Evolutionary conservation across 1,140 invertebrate species (phyloP).

Genomic region (Leptopilina boulardi): DNA sequence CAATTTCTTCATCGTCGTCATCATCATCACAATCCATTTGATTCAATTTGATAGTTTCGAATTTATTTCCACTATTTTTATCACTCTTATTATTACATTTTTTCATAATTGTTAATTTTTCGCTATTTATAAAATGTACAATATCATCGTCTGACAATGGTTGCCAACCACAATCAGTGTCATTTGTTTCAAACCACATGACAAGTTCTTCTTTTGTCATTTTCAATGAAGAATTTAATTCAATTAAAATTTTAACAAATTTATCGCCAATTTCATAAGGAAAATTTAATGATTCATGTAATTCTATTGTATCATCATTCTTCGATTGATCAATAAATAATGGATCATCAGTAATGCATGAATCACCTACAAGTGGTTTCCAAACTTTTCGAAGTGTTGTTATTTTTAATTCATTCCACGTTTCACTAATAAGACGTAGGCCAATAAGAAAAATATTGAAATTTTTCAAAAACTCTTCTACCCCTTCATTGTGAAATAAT

Average conservation of each 20-base stretch:
- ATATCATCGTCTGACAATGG: slow-evolving; percentile 8
- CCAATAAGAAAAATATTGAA: not conserved
- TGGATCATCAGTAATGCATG: too few species aligned
- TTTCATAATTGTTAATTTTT: not conserved
- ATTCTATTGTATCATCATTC: not conserved
- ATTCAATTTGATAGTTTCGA: too few species aligned
- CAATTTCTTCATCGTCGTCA: too few species aligned
- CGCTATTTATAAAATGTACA: not conserved
- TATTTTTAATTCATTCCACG: slow-evolving; percentile 27
- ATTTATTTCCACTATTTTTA: not conserved
- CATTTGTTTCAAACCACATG: not conserved
- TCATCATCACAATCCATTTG: too few species aligned
- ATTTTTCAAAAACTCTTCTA: not conserved
- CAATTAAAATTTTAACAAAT: not conserved
- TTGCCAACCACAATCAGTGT: not conserved
- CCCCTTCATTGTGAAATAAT: slow-evolving; percentile 51
- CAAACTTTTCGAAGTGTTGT: slow-evolving; percentile 32
- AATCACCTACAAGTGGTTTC: not conserved
- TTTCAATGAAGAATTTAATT: not conserved
- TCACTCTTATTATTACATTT: too few species aligned
- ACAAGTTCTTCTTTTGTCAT: not conserved
- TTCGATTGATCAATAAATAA: too few species aligned
- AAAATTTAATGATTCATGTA: not conserved
- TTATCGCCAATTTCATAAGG: not conserved
- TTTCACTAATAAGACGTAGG: not conserved